Base-by-base conservation (phyloP, 2,888 invertebrate species). In the Epinotia ramella region DNA sequence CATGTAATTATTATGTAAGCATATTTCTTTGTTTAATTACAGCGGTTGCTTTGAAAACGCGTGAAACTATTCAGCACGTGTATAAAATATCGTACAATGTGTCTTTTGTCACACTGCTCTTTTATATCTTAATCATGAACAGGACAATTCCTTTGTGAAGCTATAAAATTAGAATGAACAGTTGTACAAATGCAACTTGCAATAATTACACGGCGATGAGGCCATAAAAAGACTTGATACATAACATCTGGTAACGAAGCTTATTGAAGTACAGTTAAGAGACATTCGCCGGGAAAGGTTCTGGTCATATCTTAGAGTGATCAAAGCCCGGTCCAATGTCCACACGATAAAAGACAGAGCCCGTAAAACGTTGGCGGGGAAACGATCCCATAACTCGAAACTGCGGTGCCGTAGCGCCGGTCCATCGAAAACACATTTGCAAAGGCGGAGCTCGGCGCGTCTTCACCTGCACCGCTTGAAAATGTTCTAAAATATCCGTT, bases 341-440 rank as follows among this genome's bases (percentile, higher is more conserved):
- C 71, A 62, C 56, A 28, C 33, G 74, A 74, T 74, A 74, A 74
- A 71, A 66, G 71, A 20, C 71, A 76, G 75, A 76, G 44, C 53
- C 67, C 53, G 67, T 76, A 76, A 76, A 76, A 53, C 76, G 62
- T 57, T 69, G 73, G 44, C 66, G 62, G 18, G 71, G 18, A 65
- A 71, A 67, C 75, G 75, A 68, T 59, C 49, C 76, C 63, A 67
- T 76, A 76, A 76, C 72, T 72, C 44, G 56, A 44, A 75, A 75
- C 65, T 70, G 70, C 66, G 20, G 28, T 57, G 33, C 63, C 64
- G 28, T 20, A 75, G 70, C 65, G 59, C 40, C 59, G 53, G 59
- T 76, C 66, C 74, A 78, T 79, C 73, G 77, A 76, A 87, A 88
- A 87, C 86, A 87, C 89, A 89, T 90, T 89, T 89, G 86, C 87